These are phyloP conservation scores for Sternarchorhynchus goeldii DNA, from an alignment of 2,797 vertebrate species.

Conservation along the genomic window DNA sequence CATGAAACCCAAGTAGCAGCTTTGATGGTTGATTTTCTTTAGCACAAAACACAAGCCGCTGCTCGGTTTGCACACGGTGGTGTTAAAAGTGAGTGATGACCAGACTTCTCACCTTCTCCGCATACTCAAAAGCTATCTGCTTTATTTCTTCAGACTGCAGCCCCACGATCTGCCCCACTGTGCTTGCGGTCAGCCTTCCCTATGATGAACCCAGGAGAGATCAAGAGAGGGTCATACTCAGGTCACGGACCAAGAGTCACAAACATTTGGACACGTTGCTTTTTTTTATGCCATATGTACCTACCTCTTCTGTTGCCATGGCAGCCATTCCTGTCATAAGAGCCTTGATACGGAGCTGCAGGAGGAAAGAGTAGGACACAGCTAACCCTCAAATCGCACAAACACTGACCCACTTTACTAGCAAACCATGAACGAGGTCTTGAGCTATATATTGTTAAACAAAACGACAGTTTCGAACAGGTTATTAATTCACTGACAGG, in stretches of 20 bases:
- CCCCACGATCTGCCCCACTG: slow-evolving; percentile 94
- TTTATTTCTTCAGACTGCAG: slow-evolving; percentile 95
- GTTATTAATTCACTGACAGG: no score
- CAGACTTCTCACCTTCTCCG: slow-evolving; percentile 83
- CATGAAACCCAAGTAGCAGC: no score
- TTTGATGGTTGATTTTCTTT: no score
- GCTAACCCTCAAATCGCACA: neutral
- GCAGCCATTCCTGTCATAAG: slow-evolving; percentile 95
- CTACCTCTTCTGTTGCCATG: slow-evolving; percentile 90
- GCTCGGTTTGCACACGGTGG: neutral
- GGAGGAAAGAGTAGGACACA: neutral
- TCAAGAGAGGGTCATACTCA: neutral
- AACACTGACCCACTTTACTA: no score
- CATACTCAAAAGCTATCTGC: slow-evolving; percentile 91
- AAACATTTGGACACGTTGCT: no score
- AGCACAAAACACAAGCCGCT: no score
- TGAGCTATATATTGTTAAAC: neutral
- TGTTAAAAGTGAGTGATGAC: neutral
- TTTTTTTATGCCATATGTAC: neutral
- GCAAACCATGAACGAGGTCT: neutral
- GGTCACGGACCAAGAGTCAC: neutral
- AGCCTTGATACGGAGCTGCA: slow-evolving; percentile 84
- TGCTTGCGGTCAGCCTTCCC: slow-evolving; percentile 89
- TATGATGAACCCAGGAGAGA: slow-evolving; percentile 63
- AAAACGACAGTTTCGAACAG: no score